These are phyloP conservation scores for Tinea trinotella DNA, from an alignment of 2,888 invertebrate genomes.

Conservation along the genomic window DNA sequence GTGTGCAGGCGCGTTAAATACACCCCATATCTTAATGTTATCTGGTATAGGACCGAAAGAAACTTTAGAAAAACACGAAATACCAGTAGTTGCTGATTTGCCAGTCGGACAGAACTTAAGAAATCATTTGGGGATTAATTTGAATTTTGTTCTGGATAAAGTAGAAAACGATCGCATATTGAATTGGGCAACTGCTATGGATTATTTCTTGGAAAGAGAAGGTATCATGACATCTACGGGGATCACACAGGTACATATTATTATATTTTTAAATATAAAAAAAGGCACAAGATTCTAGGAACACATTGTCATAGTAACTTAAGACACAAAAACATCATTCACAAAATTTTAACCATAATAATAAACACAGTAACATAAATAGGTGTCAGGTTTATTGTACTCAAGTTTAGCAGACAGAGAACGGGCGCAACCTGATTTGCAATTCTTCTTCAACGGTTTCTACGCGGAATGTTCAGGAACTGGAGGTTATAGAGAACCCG, in stretches of 20 bases:
- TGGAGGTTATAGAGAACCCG: conserved; percentile 48
- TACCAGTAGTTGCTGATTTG: conserved; percentile 70
- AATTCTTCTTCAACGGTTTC: conserved; percentile 77
- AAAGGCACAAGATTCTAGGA: no score
- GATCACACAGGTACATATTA: conserved; percentile 69
- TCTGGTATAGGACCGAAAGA: conserved; percentile 76
- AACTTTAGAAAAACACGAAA: conserved; percentile 58
- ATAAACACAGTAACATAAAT: no score
- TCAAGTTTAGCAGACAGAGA: conserved; percentile 69
- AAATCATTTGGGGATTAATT: conserved; percentile 75
- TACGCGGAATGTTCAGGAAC: conserved; percentile 62
- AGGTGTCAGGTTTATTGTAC: conserved; percentile 72
- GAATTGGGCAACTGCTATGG: conserved; percentile 69
- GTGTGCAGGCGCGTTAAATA: conserved; percentile 75
- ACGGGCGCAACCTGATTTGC: conserved; percentile 73
- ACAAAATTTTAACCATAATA: no score
- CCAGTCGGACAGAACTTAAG: conserved; percentile 76
- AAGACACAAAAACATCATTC: no score
- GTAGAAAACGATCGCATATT: conserved; percentile 59
- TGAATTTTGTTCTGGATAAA: conserved; percentile 59
- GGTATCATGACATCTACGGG: conserved; percentile 77
- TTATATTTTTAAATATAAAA: no score
- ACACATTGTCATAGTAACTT: no score
- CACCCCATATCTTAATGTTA: conserved; percentile 74
- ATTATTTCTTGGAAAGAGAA: conserved; percentile 65